phyloP scores from a whole-genome alignment of 2,888 invertebrate genomes.

The Punctoribates punctum region DNA sequence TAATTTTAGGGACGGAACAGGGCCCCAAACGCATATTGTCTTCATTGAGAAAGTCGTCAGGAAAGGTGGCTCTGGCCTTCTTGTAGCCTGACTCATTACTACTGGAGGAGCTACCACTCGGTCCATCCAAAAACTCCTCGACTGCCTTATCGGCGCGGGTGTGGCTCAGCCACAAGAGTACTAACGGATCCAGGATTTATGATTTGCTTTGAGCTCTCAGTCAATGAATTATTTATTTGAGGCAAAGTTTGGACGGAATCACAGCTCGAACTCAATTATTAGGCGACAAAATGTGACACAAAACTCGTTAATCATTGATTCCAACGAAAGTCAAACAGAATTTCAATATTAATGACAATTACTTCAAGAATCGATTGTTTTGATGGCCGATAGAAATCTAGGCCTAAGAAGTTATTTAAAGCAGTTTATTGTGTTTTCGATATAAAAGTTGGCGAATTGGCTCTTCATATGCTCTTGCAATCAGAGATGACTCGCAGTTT shows the following conservation, averaged over 20 bases:
- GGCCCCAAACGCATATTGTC: conserved; percentile 39
- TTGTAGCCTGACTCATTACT: conserved; percentile 31
- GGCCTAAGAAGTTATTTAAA: no score
- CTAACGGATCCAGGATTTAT: conserved; percentile 48
- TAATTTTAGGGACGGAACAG: conserved; percentile 29
- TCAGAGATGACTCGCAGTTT: no score
- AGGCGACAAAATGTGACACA: neutral
- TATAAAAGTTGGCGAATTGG: no score
- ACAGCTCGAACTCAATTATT: neutral
- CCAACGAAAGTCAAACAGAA: neutral
- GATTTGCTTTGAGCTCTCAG: neutral
- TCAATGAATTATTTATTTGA: neutral
- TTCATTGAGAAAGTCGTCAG: conserved; percentile 40
- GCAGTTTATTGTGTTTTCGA: no score
- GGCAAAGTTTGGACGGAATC: neutral
- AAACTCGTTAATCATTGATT: neutral
- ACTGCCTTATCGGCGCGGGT: conserved; percentile 47
- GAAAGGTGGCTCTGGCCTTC: conserved; percentile 41
- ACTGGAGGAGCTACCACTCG: conserved; percentile 5
- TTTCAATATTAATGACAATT: neutral
- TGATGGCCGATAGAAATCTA: neutral
- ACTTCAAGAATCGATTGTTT: neutral
- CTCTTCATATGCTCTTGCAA: no score
- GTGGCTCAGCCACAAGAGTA: conserved; percentile 48
- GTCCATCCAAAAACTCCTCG: conserved; percentile 44